Base-by-base conservation (phyloP, 2,888 invertebrate species). In the Protodeltote pygarga region DNA sequence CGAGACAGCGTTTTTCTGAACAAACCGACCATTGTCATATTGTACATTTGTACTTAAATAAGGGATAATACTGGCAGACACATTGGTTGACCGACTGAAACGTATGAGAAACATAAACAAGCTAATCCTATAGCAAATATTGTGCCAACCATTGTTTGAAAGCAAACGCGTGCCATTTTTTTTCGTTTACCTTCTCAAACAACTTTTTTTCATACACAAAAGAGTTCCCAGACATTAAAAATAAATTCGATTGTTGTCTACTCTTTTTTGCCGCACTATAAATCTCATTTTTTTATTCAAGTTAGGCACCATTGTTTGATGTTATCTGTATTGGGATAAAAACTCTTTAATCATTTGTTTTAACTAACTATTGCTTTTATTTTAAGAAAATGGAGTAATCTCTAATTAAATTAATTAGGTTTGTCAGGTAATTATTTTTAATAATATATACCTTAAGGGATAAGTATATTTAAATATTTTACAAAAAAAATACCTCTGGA, bases 51-150 rank as follows among this genome's bases (percentile, higher is more conserved):
- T 48, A 47, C 48, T 44, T 41, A 29, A 47, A 31, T 41, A 32
- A 39, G 50, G 40, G 48, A 40, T 46, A 44, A 57, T 39, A 49
- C 44, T 49, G 51, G 44, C 41, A 59, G 54, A 59, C 42, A 47
- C 51, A 45, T 50, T 25, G 32, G 41, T 37, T 47, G 55, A 49
- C 60, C 57, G 45, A 33, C 24, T 32, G 28, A 21, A 78, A 78
- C 77, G 75, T 79, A 87, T 84, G 87, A 79, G 87, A 88, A 89
- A 76, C 73, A 76, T 85, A 88, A 88, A 89, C 81, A 87, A 53
- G 79, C 77, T 87, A 85, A 89, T 84, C 83, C 83, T 65, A 74
- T 62, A 51, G 72, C 83, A 86, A 89, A 89, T 81, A 84, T 71
- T 63, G 61, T 58, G 64, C 72, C 71, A 73, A 53, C 77, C 80